Base-by-base conservation (phyloP, 2,888 invertebrate genomes). In the Dicyrtoma fusca region DNA sequence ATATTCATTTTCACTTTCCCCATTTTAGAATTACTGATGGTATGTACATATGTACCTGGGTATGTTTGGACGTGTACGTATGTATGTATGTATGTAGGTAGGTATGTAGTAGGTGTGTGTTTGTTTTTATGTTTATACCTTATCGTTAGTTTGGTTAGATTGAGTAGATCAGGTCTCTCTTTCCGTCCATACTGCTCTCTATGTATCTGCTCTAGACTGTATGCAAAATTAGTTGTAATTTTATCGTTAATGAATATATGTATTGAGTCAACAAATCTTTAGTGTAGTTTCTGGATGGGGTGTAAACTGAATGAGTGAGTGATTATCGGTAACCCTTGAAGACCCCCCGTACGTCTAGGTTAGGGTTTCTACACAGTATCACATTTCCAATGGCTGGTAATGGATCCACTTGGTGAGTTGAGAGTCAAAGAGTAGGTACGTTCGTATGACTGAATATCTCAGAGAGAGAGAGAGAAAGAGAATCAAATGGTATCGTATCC, bases 271-370 rank as follows among this genome's bases (percentile, higher is more conserved):
- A 34, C 34, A 34, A 34, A 34, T 34, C 34, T 34, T 34, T 34
- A 34, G 3, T 34, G 4, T 3, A 49, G 49, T 49, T 19, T 49
- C 4, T 49, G 49, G n/a, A 14, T 44, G 34, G 62, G 44, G 42
- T n/a, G 25, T 26, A 44, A 44, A n/a, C 34, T 59, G 57, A 69
- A 57, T 69, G 69, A 69, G 62, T 69, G 69, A 70, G 49, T 70
- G 62, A 70, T 70, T 70, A 70, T 61, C 61, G 62, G 51, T 63
- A 62, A 62, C 34, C 42, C 47, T 53, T 51, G 63, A n/a, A 17
- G 71, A 71, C 71, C 71, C 71, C 71, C 71, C 71, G 63, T 55
- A 64, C 64, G 61, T 64, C 63, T 63, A 26, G 65, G 65, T 70
- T 61, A 63, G 51, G 55, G 42, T 51, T 47, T 44, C 44, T 47